Evolutionary conservation across 1,140 invertebrate species (phyloP).

Genomic region (Eulimnadia texana): DNA sequence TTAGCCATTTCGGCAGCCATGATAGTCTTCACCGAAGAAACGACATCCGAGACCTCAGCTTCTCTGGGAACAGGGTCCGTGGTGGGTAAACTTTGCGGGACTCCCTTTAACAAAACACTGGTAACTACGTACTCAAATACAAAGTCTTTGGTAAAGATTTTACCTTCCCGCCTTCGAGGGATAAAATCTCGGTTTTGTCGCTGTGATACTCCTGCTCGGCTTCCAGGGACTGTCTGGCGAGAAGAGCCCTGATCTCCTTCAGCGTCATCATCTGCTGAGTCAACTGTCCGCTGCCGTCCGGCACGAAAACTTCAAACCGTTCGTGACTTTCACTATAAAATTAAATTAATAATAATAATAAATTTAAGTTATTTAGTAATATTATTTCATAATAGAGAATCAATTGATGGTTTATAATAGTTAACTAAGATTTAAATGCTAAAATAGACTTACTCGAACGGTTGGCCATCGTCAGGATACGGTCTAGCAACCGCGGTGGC

Average conservation of each 20-base stretch:
- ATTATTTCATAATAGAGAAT: background rate
- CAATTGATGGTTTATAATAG: background rate
- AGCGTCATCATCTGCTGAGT: slow-evolving; percentile 11
- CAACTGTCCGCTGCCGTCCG: background rate
- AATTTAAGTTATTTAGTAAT: background rate
- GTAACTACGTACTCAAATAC: background rate
- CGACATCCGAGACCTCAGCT: slow-evolving; percentile 4
- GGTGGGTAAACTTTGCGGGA: background rate
- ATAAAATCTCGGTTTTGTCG: background rate
- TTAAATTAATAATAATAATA: background rate
- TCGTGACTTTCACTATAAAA: background rate
- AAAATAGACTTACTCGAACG: background rate
- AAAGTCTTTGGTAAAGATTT: background rate
- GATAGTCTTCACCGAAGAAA: slow-evolving; percentile 11
- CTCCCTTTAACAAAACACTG: background rate
- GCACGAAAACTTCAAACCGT: slow-evolving; percentile 8
- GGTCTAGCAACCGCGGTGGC: background rate
- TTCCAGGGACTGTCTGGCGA: slow-evolving; percentile 3
- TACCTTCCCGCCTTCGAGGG: background rate
- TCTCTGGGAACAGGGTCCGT: background rate
- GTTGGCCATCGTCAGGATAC: background rate
- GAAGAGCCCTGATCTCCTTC: slow-evolving; percentile 6
- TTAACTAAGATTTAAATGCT: too few relatives aligned
- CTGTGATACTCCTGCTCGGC: background rate
- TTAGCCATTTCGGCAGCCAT: slow-evolving; percentile 13